Evolutionary conservation across 2,113 vertebrate genomes (phyloP).

Genomic region (Beaufortia kweichowensis): DNA sequence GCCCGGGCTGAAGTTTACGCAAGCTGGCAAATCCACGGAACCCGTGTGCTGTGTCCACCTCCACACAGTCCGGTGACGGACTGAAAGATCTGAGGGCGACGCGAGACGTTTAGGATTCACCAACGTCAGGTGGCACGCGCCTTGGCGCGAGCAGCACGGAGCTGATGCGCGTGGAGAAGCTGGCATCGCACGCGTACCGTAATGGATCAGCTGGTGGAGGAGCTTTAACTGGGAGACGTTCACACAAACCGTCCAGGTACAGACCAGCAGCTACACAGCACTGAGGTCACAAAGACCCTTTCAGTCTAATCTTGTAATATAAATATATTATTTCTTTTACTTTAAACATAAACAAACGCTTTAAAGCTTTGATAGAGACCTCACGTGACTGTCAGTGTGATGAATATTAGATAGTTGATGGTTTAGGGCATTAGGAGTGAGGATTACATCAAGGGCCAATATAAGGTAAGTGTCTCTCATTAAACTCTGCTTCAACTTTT

Average conservation of each 20-base stretch:
- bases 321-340: no score
- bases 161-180: conserved; percentile 91
- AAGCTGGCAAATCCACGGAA: conserved; percentile 87
- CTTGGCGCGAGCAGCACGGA: conserved; percentile 86
- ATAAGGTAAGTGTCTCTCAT: no score
- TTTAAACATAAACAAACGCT: no score
- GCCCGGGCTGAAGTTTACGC: conserved; percentile 79
- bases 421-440: no score
- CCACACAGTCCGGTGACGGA: conserved; percentile 77
- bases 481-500: no score
- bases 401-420: no score
- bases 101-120: conserved; percentile 77
- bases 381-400: no score
- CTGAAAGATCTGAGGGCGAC: conserved; percentile 81
- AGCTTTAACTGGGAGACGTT: conserved; percentile 92
- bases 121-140: conserved; percentile 76
- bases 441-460: no score
- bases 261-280: conserved; percentile 88
- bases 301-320: no score
- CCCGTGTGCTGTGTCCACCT: conserved; percentile 87
- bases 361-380: no score
- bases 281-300: conserved; percentile 92
- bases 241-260: conserved; percentile 88
- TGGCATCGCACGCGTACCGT: conserved; percentile 87
- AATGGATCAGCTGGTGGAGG: conserved; percentile 90